These are phyloP conservation scores for Pyralis farinalis DNA, from an alignment of 2,888 invertebrate genomes.

Conservation along the genomic window DNA sequence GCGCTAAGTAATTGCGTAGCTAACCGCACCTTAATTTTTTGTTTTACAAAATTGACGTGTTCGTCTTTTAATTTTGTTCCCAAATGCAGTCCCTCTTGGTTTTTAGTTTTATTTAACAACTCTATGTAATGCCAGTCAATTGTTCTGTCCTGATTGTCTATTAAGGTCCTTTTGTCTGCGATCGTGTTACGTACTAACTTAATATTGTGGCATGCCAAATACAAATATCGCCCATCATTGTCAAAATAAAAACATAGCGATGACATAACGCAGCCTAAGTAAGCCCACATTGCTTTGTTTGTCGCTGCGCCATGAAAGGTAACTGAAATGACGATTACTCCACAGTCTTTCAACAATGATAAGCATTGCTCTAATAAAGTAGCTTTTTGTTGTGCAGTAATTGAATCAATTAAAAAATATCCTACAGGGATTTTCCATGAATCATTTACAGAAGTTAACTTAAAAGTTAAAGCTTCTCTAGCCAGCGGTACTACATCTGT, in stretches of 20 bases:
- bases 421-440: conserved; percentile 16
- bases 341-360: conserved; percentile 8
- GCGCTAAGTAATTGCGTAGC: conserved; percentile 10
- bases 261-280: not conserved
- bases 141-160: not conserved
- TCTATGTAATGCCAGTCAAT: not conserved
- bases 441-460: conserved; percentile 14
- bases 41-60: conserved; percentile 9
- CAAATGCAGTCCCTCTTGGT: conserved; percentile 9
- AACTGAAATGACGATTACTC: conserved; percentile 6
- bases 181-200: conserved; percentile 14
- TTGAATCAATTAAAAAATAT: conserved; percentile 13
- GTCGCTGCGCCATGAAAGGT: conserved; percentile 10
- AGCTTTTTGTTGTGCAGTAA: conserved; percentile 13
- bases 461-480: conserved; percentile 15
- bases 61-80: conserved; percentile 5
- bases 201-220: conserved; percentile 14
- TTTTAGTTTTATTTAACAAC: not conserved
- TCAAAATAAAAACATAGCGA: not conserved
- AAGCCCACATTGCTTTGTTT: conserved; percentile 12
- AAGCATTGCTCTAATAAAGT: conserved; percentile 11
- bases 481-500: conserved; percentile 11
- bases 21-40: not conserved
- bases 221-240: conserved; percentile 3
- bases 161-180: conserved; percentile 3